Conservation (phyloP, 2,888 invertebrate genomes). For the Nomada ferruginata region DNA sequence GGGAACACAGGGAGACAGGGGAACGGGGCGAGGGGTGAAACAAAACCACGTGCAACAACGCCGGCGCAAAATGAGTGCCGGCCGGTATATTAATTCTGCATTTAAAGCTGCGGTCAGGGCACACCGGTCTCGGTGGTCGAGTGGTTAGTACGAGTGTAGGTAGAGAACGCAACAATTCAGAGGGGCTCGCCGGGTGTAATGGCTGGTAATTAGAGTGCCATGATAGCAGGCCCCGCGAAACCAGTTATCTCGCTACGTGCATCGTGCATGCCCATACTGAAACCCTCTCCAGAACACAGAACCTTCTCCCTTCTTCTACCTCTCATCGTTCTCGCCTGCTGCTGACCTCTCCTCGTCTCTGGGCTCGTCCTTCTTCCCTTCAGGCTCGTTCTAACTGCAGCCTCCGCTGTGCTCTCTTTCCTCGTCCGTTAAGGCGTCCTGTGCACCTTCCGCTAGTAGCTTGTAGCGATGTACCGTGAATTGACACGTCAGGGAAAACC, state of each 20-base stretch:
- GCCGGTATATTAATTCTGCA: slow-evolving; percentile 81
- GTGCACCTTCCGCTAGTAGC: neutral
- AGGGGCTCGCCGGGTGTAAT: slow-evolving; percentile 81
- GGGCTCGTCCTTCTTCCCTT: slow-evolving; percentile 40
- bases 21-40: slow-evolving; percentile 53
- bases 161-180: slow-evolving; percentile 81
- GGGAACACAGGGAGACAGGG: neutral
- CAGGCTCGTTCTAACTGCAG: neutral
- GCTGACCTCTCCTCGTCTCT: slow-evolving; percentile 45
- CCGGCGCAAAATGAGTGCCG: slow-evolving; percentile 76
- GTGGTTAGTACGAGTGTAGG: slow-evolving; percentile 78
- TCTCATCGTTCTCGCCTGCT: slow-evolving; percentile 48
- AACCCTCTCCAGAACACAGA: slow-evolving; percentile 55
- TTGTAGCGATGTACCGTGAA: slow-evolving; percentile 44
- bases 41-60: slow-evolving; percentile 76
- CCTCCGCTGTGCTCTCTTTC: neutral
- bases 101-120: slow-evolving; percentile 81
- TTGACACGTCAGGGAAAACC: slow-evolving; percentile 73
- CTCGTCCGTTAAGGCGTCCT: neutral
- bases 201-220: slow-evolving; percentile 83
- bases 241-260: slow-evolving; percentile 82
- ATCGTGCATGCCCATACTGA: slow-evolving; percentile 79
- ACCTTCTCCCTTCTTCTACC: slow-evolving; percentile 43
- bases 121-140: slow-evolving; percentile 79
- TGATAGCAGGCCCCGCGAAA: slow-evolving; percentile 82